Conservation (phyloP, 2,113 vertebrate genomes). For the Myanophis thanlyinensis region DNA sequence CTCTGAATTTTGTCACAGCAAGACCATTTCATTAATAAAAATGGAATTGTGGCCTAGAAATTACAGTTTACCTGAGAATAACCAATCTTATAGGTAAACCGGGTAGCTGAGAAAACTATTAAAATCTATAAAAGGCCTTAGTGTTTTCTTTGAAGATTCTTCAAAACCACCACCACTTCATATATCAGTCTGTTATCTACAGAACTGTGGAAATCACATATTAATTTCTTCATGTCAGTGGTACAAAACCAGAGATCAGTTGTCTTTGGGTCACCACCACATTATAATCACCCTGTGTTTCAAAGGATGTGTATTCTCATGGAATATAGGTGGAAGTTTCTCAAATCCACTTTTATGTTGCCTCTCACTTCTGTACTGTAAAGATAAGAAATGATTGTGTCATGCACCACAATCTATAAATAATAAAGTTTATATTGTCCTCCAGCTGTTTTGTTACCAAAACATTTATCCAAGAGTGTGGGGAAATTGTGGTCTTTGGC, state of each 20-base stretch:
- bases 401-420: neutral
- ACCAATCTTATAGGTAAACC: neutral
- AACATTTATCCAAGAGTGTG: neutral
- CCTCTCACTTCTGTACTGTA: neutral
- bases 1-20: neutral
- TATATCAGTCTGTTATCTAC: neutral
- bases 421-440: neutral
- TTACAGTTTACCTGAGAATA: neutral
- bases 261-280: neutral
- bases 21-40: neutral
- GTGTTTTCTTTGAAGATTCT: neutral
- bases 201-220: neutral
- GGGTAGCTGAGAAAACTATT: neutral
- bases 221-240: neutral
- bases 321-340: neutral
- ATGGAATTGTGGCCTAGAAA: neutral
- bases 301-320: neutral
- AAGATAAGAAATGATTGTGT: neutral
- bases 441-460: neutral
- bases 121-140: neutral
- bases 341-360: neutral
- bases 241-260: neutral
- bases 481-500: neutral
- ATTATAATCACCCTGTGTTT: neutral
- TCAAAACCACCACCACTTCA: neutral